A percentile compares a stretch with the other conserved stretches of the same genome.
Conservation (phyloP, 2,113 vertebrate genomes). For the Phycodurus eques region DNA sequence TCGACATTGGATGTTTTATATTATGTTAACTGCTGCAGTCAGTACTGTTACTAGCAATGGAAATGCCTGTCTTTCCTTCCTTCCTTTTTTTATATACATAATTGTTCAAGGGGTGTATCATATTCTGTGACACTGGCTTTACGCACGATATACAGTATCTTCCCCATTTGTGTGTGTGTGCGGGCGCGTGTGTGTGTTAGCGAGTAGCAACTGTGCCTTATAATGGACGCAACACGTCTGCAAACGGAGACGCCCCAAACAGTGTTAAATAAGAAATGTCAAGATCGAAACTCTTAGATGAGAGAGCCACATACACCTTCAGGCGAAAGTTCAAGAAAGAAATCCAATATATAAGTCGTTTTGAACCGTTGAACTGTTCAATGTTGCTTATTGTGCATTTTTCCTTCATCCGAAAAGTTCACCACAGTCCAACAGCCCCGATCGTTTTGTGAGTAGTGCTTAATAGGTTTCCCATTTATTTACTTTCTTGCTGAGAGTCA, state of each 20-base stretch:
- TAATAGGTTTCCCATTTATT: not conserved
- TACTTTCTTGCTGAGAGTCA: not conserved
- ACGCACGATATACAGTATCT: conserved; percentile 10
- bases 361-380: too few species aligned
- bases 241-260: conserved; percentile 25
- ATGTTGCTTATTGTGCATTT: too few species aligned
- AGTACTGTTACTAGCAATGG: conserved; percentile 38
- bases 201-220: conserved; percentile 75
- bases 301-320: not conserved
- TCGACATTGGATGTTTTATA: conserved; percentile 41
- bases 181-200: too few species aligned
- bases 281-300: conserved; percentile 8
- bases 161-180: not conserved
- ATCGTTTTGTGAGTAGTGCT: not conserved
- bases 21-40: conserved; percentile 55
- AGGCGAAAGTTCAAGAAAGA: too few species aligned
- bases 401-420: not conserved
- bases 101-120: conserved; percentile 12
- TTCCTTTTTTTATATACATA: conserved; percentile 35
- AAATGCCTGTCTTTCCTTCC: conserved; percentile 41
- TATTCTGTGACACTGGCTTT: conserved; percentile 16
- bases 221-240: conserved; percentile 46
- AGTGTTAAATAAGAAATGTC: conserved; percentile 26
- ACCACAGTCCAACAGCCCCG: not conserved
- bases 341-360: too few species aligned